phyloP scores from a whole-genome alignment of 2,888 invertebrate genomes.

The Troilus luridus region DNA sequence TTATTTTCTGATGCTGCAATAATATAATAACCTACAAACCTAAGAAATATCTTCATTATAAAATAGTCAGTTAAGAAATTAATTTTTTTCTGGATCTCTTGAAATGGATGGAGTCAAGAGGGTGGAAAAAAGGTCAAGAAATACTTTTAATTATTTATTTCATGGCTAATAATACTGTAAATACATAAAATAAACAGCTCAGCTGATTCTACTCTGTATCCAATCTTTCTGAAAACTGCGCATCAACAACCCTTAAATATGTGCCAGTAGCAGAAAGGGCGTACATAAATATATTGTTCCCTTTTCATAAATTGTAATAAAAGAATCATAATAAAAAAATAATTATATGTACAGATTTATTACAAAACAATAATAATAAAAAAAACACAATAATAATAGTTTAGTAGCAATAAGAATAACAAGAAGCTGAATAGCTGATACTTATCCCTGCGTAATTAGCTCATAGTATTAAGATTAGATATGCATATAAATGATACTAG shows the following conservation, averaged over 20 bases:
- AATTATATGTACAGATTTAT: constrained; percentile 48
- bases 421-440: constrained; percentile 22
- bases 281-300: constrained; percentile 55
- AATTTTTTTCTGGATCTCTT: no score
- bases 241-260: neutral
- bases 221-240: constrained; percentile 53
- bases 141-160: constrained; percentile 54
- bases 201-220: constrained; percentile 52
- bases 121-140: neutral
- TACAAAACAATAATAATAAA: constrained; percentile 47
- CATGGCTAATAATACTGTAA: constrained; percentile 57
- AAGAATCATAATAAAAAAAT: constrained; percentile 53
- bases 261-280: constrained; percentile 51
- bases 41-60: no score
- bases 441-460: neutral
- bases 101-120: no score
- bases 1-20: no score
- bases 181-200: constrained; percentile 60
- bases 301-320: constrained; percentile 52
- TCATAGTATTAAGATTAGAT: neutral
- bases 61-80: no score
- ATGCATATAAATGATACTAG: constrained; percentile 17
- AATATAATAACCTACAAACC: no score
- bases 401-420: neutral
- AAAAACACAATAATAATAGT: constrained; percentile 31